Conservation (phyloP, 2,113 vertebrate genomes). For the Tachysurus vachellii region DNA sequence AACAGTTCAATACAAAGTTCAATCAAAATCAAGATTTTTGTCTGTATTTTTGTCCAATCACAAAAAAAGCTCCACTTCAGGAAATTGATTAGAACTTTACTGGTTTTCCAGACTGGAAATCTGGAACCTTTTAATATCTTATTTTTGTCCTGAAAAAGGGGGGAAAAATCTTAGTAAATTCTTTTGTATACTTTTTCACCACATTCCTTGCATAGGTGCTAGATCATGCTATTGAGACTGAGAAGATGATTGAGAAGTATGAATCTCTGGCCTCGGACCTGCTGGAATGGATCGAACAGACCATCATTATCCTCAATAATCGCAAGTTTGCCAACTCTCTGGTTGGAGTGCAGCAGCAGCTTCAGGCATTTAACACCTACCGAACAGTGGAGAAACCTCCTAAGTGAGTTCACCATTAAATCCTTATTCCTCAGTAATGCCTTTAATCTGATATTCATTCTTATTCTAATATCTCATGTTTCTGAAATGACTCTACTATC, state of each 20-base stretch:
- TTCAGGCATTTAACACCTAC: constrained; percentile 97
- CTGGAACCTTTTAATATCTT: background rate
- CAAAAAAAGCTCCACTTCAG: no score
- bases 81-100: no score
- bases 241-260: constrained; percentile 96
- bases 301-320: constrained; percentile 97
- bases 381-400: constrained; percentile 94
- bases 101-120: background rate
- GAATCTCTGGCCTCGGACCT: constrained; percentile 94
- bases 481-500: background rate
- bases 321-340: constrained; percentile 96
- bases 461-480: background rate
- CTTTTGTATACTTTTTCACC: background rate
- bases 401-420: constrained; percentile 76
- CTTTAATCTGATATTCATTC: background rate
- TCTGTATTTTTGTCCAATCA: no score
- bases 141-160: background rate
- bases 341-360: constrained; percentile 91
- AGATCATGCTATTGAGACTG: constrained; percentile 94
- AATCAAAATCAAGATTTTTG: no score
- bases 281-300: constrained; percentile 98
- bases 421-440: background rate
- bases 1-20: no score
- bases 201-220: constrained; percentile 76
- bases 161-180: background rate